These are phyloP conservation scores for Caracal caracal DNA, from an alignment of 2,113 vertebrate genomes.

Conservation along the genomic window DNA sequence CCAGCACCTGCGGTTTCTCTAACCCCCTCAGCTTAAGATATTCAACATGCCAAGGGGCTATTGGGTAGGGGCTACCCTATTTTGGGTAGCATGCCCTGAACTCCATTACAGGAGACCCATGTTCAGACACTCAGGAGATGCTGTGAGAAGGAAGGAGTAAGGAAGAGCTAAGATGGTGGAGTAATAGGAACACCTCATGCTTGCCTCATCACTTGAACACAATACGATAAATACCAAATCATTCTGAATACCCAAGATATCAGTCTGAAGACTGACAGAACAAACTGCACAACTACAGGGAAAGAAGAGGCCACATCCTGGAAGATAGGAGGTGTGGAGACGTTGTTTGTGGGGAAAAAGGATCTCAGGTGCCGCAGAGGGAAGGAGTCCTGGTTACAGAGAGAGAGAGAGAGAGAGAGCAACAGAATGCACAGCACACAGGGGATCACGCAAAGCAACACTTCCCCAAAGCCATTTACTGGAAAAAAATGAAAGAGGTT, in stretches of 20 bases:
- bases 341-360: too few species aligned
- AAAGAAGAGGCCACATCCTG: too few species aligned
- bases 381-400: too few species aligned
- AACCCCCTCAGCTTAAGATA: background rate
- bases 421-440: too few species aligned
- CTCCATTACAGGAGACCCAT: rapidly evolving
- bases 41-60: background rate
- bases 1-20: background rate
- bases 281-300: too few species aligned
- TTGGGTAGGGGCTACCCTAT: background rate
- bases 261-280: too few species aligned
- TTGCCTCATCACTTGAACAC: background rate
- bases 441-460: too few species aligned
- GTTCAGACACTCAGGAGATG: background rate
- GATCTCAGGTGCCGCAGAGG: too few species aligned
- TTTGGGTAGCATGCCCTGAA: background rate
- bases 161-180: background rate
- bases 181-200: background rate
- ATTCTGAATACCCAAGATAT: background rate
- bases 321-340: too few species aligned
- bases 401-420: too few species aligned
- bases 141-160: background rate
- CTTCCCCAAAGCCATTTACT: too few species aligned
- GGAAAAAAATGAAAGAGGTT: too few species aligned
- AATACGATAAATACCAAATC: background rate